Percentiles rank a stretch among this genome's conserved stretches.
Conservation (phyloP, 2,797 vertebrate genomes). For the Neopelma chrysocephalum region DNA sequence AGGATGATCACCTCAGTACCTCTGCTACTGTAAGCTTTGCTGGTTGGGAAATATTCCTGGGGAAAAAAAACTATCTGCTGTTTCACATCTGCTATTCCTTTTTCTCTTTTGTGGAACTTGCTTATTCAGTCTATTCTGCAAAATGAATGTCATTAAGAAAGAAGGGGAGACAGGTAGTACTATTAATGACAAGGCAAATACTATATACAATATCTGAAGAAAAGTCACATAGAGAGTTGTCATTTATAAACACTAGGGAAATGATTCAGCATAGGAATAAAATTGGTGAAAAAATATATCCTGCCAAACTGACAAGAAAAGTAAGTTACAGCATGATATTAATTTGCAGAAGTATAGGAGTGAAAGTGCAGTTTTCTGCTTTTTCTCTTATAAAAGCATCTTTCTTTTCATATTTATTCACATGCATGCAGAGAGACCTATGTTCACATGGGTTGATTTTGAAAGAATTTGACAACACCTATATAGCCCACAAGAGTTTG, state of each 20-base stretch:
- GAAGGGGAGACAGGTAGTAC: background rate
- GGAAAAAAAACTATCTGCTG: background rate
- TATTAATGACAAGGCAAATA: background rate
- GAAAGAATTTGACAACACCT: background rate
- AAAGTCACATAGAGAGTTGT: background rate
- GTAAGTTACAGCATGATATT: background rate
- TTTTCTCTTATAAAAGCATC: background rate
- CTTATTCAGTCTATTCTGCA: background rate
- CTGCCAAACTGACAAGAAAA: constrained; percentile 25
- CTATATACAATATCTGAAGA: background rate
- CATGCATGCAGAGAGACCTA: background rate
- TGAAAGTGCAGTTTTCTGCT: background rate
- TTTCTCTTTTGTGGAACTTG: background rate
- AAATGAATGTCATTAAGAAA: background rate
- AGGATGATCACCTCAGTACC: background rate
- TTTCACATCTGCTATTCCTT: background rate
- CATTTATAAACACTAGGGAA: constrained; percentile 17
- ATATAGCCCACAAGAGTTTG: background rate
- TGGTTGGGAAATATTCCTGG: background rate
- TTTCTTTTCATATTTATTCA: background rate
- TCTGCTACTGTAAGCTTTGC: background rate
- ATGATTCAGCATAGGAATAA: background rate
- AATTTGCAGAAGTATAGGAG: background rate
- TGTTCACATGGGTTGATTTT: background rate
- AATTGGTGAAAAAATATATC: constrained; percentile 22